A percentile compares a stretch with the other conserved stretches of the same genome.
Conservation (phyloP, 2,113 vertebrate species). For the Anolis sagrei region DNA sequence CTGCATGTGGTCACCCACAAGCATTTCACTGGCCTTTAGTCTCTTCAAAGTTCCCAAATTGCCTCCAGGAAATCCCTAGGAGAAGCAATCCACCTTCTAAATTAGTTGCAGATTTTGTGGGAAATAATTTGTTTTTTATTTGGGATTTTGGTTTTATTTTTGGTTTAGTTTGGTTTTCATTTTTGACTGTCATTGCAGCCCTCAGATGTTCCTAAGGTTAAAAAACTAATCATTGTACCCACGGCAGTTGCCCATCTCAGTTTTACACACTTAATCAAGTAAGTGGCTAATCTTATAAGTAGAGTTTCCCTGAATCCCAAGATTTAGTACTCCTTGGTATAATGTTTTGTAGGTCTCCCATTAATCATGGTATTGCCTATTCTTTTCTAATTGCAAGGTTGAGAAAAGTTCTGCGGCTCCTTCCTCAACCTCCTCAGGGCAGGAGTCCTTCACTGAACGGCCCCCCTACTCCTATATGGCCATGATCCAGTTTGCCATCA, state of each 20-base stretch:
- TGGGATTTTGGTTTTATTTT: no score
- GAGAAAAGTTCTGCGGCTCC: slow-evolving; percentile 55
- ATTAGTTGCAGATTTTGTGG: no score
- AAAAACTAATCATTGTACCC: no score
- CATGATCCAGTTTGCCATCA: slow-evolving; percentile 99
- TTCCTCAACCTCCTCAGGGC: slow-evolving; percentile 47
- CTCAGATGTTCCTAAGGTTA: background rate
- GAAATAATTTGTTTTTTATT: no score
- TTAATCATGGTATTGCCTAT: background rate
- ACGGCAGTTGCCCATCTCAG: no score
- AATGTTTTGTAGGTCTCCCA: background rate
- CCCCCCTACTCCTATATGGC: slow-evolving; percentile 98
- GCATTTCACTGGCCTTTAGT: no score
- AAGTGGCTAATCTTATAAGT: background rate
- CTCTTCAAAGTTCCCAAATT: background rate
- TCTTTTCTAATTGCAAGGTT: slow-evolving; percentile 53
- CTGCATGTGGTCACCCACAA: no score
- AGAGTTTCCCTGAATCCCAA: background rate
- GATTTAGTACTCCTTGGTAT: background rate
- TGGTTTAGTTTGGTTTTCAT: background rate
- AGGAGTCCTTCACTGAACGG: slow-evolving; percentile 78
- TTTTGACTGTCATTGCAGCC: background rate
- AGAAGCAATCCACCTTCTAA: no score
- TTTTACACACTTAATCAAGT: background rate
- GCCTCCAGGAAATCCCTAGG: no score